Percentiles rank a stretch among this genome's conserved stretches.
Conservation (phyloP, 2,888 invertebrate genomes). For the Amiota minor region DNA sequence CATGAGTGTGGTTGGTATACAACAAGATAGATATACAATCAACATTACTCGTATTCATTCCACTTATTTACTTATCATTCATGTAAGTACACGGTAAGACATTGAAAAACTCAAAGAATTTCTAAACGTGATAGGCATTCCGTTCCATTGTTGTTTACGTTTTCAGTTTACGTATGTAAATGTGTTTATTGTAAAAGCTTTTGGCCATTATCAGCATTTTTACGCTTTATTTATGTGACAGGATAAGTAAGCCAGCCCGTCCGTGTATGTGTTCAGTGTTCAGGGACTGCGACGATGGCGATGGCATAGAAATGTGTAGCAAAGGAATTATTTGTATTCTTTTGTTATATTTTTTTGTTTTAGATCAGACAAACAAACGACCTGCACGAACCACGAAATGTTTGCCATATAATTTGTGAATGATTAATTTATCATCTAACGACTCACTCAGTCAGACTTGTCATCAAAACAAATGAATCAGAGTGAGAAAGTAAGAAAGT, state of each 20-base stretch:
- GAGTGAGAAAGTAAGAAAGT: no score
- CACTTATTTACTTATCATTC: no score
- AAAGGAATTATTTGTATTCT: slow-evolving; percentile 1
- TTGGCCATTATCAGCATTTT: slow-evolving; percentile 45
- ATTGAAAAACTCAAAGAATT: slow-evolving; percentile 7
- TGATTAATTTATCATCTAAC: no score
- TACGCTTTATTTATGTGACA: not conserved
- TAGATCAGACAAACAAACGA: not conserved
- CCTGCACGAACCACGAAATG: not conserved
- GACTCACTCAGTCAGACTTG: no score
- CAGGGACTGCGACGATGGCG: not conserved
- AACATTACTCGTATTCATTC: no score
- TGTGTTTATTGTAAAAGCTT: slow-evolving; percentile 46
- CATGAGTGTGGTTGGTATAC: no score
- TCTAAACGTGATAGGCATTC: not conserved
- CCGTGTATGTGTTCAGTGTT: no score
- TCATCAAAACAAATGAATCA: no score
- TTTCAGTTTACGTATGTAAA: slow-evolving; percentile 9
- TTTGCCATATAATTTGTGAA: slow-evolving; percentile 15
- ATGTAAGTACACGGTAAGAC: no score
- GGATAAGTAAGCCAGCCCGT: no score
- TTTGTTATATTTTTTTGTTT: not conserved
- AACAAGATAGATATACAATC: no score
- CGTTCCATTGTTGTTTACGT: not conserved
- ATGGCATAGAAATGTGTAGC: not conserved